These are phyloP conservation scores for Chiloscyllium plagiosum DNA, from an alignment of 2,113 vertebrate genomes.

Conservation along the genomic window DNA sequence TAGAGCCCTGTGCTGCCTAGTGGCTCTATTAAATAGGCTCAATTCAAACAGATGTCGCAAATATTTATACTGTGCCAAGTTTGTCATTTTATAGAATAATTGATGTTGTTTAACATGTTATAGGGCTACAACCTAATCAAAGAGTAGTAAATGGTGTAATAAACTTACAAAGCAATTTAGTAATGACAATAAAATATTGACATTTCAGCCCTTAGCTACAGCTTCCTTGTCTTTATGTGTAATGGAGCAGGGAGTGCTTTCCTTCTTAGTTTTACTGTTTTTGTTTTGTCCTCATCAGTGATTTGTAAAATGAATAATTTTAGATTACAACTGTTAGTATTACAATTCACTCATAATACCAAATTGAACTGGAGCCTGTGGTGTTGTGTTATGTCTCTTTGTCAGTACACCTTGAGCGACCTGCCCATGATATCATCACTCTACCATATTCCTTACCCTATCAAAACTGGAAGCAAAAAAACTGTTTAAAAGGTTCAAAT, in stretches of 20 bases:
- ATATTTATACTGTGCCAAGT: not conserved
- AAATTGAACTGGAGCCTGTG: not conserved
- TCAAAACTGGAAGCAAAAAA: no score
- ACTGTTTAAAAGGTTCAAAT: no score
- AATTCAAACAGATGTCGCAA: not conserved
- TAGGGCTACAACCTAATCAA: not conserved
- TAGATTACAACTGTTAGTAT: not conserved
- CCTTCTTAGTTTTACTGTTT: not conserved
- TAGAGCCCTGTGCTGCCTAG: not conserved
- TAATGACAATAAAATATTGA: not conserved
- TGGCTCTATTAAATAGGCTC: not conserved
- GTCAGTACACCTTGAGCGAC: no score
- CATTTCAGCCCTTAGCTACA: not conserved
- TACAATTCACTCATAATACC: not conserved
- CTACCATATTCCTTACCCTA: no score
- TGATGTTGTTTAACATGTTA: not conserved
- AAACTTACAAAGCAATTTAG: not conserved
- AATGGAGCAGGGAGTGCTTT: not conserved
- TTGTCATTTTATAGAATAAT: slow-evolving; percentile 12
- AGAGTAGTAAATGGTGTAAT: not conserved
- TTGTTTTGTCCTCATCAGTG: not conserved
- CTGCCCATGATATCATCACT: no score
- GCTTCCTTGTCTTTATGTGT: not conserved
- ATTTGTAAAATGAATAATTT: not conserved
- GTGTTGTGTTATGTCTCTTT: not conserved